A percentile compares a stretch with the other conserved stretches of the same genome.
phyloP scores from a whole-genome alignment of 2,113 vertebrate genomes.

The Shinisaurus crocodilurus region DNA sequence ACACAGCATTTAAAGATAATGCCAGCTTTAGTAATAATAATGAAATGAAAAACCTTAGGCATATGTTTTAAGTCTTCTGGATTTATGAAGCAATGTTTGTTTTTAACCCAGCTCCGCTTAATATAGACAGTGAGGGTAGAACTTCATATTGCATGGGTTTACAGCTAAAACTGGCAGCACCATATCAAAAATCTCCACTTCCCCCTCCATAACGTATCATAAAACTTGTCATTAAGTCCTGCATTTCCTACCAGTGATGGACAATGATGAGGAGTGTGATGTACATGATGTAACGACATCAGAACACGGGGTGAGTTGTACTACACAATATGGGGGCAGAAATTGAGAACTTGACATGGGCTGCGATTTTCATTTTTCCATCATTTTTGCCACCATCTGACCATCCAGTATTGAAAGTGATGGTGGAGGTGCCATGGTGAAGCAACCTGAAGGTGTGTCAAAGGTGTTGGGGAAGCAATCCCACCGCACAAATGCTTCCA shows the following conservation, averaged over 20 bases:
- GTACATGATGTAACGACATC: background rate
- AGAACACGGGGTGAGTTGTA: background rate
- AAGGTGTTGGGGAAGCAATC: background rate
- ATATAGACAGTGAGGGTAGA: background rate
- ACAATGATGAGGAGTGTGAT: background rate
- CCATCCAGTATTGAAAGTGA: background rate
- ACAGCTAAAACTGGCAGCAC: background rate
- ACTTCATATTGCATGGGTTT: background rate
- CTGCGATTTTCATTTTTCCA: background rate
- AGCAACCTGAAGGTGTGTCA: background rate
- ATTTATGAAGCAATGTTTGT: background rate
- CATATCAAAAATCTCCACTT: background rate
- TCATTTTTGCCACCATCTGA: background rate
- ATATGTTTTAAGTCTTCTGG: slow-evolving; percentile 21
- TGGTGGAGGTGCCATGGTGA: background rate
- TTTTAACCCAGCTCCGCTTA: background rate
- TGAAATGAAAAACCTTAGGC: slow-evolving; percentile 22
- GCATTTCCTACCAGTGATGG: background rate
- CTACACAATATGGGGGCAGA: background rate
- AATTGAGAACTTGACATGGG: background rate
- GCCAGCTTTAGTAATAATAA: background rate
- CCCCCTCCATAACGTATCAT: background rate
- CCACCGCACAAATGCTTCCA: background rate
- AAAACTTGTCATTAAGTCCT: background rate
- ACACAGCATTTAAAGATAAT: slow-evolving; percentile 27